phyloP scores from a whole-genome alignment of 2,113 vertebrate species.

The Corvus moneduloides region DNA sequence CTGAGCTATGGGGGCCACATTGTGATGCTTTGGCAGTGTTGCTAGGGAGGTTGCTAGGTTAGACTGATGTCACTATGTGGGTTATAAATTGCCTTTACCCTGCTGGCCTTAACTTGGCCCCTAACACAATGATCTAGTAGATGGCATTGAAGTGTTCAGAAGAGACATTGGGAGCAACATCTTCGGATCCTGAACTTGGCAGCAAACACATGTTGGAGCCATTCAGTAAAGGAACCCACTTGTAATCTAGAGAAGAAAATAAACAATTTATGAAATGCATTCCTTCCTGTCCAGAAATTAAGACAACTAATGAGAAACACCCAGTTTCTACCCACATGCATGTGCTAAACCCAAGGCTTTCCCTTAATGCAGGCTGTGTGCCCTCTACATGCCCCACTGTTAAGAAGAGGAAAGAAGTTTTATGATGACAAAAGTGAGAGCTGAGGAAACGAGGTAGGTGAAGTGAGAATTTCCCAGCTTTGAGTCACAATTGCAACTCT shows the following conservation, averaged over 20 bases:
- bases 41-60: slow-evolving; percentile 72
- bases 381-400: not conserved
- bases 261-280: not conserved
- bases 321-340: not conserved
- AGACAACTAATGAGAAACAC: not conserved
- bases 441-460: not conserved
- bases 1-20: slow-evolving; percentile 57
- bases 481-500: not conserved
- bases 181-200: slow-evolving; percentile 23
- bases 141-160: slow-evolving; percentile 30
- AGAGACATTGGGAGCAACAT: not conserved
- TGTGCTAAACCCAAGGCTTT: not conserved
- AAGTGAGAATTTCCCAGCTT: not conserved
- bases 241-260: not conserved
- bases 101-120: slow-evolving; percentile 57
- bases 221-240: not conserved
- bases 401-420: not conserved
- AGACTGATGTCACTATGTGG: slow-evolving; percentile 60
- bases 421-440: not conserved
- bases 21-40: slow-evolving; percentile 66
- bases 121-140: slow-evolving; percentile 54
- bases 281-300: not conserved
- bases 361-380: not conserved
- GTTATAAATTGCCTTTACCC: slow-evolving; percentile 67
- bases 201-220: not conserved